Conservation (phyloP, 2,888 invertebrate species). For the Chloroclystis v-ata region DNA sequence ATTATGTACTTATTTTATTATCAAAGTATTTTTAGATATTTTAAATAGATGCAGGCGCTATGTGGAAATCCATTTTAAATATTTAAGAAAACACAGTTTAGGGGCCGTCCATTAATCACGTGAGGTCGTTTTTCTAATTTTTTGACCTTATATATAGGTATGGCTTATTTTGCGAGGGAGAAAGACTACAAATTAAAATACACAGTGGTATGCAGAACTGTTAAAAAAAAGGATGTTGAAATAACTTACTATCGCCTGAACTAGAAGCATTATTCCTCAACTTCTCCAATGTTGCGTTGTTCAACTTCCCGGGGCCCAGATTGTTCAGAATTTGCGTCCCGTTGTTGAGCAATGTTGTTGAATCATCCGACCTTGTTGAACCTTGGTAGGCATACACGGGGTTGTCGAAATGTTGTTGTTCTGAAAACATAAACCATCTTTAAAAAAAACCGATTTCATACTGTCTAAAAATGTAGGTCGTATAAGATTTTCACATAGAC, state of each 20-base stretch:
- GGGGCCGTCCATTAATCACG: too few species aligned
- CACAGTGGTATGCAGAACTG: not conserved
- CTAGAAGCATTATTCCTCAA: slow-evolving; percentile 72
- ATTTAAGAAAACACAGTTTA: too few species aligned
- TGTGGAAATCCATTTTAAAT: too few species aligned
- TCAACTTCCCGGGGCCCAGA: slow-evolving; percentile 68
- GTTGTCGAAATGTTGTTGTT: slow-evolving; percentile 94
- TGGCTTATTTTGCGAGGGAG: too few species aligned
- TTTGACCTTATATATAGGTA: too few species aligned
- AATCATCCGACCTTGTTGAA: slow-evolving; percentile 73
- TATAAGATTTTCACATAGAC: too few species aligned
- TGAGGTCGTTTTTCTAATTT: too few species aligned
- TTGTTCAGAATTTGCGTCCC: slow-evolving; percentile 79
- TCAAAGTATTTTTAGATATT: too few species aligned
- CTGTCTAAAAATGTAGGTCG: too few species aligned
- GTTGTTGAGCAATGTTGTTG: slow-evolving; percentile 76
- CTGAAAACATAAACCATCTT: slow-evolving; percentile 51
- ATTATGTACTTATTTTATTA: too few species aligned
- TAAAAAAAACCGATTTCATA: not conserved
- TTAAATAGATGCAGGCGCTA: too few species aligned
- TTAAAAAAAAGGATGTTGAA: not conserved
- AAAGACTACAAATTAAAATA: too few species aligned
- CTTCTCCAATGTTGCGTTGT: slow-evolving; percentile 80
- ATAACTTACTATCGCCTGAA: slow-evolving; percentile 62
- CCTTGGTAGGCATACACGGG: slow-evolving; percentile 90